These are phyloP conservation scores for Hecatera dysodea DNA, from an alignment of 2,888 invertebrate genomes.

Conservation along the genomic window DNA sequence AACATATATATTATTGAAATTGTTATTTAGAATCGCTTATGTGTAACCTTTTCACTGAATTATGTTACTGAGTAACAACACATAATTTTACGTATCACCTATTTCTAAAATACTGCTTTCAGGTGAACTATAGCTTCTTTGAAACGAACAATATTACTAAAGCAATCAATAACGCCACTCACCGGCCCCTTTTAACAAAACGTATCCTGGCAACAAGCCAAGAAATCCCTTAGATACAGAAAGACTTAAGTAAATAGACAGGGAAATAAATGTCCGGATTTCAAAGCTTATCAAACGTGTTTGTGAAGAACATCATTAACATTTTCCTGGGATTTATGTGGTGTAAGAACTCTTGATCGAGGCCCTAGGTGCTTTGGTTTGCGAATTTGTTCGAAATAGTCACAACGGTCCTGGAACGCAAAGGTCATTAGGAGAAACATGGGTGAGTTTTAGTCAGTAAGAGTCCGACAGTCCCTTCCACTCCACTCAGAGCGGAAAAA, in stretches of 20 bases:
- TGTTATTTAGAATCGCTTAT: neutral
- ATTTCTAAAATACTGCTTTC: neutral
- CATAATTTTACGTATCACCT: neutral
- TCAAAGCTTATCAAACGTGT: constrained; percentile 49
- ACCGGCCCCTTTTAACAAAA: constrained; percentile 19
- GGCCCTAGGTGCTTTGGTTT: too few relatives aligned
- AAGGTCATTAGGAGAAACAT: too few relatives aligned
- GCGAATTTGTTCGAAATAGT: too few relatives aligned
- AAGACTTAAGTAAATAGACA: constrained; percentile 13
- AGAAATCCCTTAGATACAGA: constrained; percentile 17
- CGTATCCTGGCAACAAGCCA: constrained; percentile 33
- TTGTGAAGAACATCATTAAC: constrained; percentile 36
- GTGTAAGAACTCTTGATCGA: constrained; percentile 2
- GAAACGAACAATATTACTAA: constrained; percentile 16
- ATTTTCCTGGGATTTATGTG: constrained; percentile 30
- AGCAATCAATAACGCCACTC: constrained; percentile 20
- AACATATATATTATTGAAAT: too few relatives aligned
- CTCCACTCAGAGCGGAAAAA: too few relatives aligned
- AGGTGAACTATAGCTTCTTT: constrained; percentile 10
- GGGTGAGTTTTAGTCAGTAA: too few relatives aligned
- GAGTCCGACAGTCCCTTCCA: too few relatives aligned
- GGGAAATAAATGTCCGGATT: constrained; percentile 32
- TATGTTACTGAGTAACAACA: neutral
- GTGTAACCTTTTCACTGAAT: neutral
- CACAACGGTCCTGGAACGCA: too few relatives aligned